Evolutionary conservation across 2,888 invertebrate genomes (phyloP).

Genomic region (Teinopalpus imperialis): DNA sequence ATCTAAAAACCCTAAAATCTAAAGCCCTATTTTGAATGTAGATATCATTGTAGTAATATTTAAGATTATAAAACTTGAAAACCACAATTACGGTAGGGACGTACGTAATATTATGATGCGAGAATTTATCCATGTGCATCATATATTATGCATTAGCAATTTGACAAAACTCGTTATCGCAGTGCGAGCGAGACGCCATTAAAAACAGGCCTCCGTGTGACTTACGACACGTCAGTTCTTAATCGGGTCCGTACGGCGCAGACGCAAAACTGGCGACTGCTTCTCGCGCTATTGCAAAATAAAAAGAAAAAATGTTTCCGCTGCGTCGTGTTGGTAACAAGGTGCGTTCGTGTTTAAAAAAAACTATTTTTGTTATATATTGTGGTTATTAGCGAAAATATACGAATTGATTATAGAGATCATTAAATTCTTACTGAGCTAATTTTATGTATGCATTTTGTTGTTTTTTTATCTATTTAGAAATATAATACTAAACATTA

Average conservation of each 20-base stretch:
- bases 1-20: too few species aligned
- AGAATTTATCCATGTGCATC: conserved; percentile 5
- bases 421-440: too few species aligned
- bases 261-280: conserved; percentile 43
- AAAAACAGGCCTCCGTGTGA: conserved; percentile 42
- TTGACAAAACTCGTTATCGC: conserved; percentile 52
- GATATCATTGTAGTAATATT: too few species aligned
- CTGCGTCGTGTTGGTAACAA: conserved; percentile 71
- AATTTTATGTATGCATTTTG: too few species aligned
- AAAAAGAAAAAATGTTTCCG: conserved; percentile 60
- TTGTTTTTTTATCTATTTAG: too few species aligned
- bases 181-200: conserved; percentile 64
- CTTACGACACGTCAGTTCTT: conserved; percentile 51
- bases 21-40: too few species aligned
- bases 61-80: too few species aligned
- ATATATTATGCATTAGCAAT: conserved; percentile 6
- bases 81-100: too few species aligned
- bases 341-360: conserved; percentile 53
- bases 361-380: conserved; percentile 19
- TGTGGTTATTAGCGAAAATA: background rate
- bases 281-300: conserved; percentile 41
- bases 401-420: too few species aligned
- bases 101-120: too few species aligned
- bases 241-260: conserved; percentile 49
- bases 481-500: too few species aligned